Base-by-base conservation (phyloP, 92 coral and sea anemone species). In the Bergia puertoricense region DNA sequence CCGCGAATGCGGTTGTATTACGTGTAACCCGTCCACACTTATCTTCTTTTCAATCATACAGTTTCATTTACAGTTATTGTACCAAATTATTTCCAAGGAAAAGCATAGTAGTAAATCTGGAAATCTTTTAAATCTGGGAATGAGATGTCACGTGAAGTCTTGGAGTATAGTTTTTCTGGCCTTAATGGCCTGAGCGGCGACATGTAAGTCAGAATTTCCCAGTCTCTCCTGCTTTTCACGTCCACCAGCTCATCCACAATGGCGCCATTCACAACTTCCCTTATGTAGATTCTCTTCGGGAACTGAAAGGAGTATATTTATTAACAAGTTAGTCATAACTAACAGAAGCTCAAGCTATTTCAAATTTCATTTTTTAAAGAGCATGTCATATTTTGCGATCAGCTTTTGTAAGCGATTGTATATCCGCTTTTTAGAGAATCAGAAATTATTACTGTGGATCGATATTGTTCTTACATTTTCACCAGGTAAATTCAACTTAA, bases 241-340 rank as follows among this genome's bases (percentile, higher is more conserved):
- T 94, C 94, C 46, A 92, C 93, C 15, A 92, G 81, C 86, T 94
- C 95, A 66, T 94, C 96, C 13, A 94, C 91, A 54, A 88, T 89
- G 68, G 91, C 93, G 30, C 91, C 94, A 14, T 94, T 88, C 75
- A 90, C 86, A 16, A 88, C 74, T 73, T 94, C 96, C 84, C 94
- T 88, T 85, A 92, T 85, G 93, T 92, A 94, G 30, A 94, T 92
- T 71, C 96, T 92, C 81, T 88, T 92, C 10, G 96, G 95, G 81
- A 88, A 86, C 96, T 94, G 74, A 56, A 90, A 88, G n/a, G 74
- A 56, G 43, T 23, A 13, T 10, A 51, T 30, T 15, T 15, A 9
- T 39, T 36, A 9, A 38, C 45, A 30, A 46, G 54, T 0, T 0
- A 54, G 41, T 81, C 13, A 51, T 36, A 46, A 20, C 11, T 2